Evolutionary conservation across 2,888 invertebrate genomes (phyloP), one percentile per base, ranked within the genome.

Genomic region (Drosophila parthenogenetica): DNA sequence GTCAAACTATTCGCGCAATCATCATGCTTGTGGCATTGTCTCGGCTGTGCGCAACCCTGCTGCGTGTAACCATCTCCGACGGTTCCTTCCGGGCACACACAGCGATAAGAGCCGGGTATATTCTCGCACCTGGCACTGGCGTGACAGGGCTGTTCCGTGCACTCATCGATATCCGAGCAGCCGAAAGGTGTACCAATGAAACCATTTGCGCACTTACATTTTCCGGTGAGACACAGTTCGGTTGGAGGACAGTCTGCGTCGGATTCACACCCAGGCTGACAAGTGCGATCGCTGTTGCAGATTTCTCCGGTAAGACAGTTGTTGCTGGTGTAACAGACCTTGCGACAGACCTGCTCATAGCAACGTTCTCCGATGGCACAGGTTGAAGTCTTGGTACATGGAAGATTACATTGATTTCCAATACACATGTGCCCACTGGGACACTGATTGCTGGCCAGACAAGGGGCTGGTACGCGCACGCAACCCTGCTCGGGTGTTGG

Each of bases 291-390:
- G 69, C 95, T 94, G 74, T 95, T 94, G 82, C 98, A 98, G 65
- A 98, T 95, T 93, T 98, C 98, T 51, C 98, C 98, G 2, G 96
- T 96, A 81, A 97, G 93, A 87, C 98, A 98, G 89, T 98, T 98
- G 87, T 96, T 97, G 90, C 97, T 97, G 10, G 96, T 95, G 89
- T 97, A 97, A 90, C 98, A 98, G 37, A 97, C 95, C 93, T 97
- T 97, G 17, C 95, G 94, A 87, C 97, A 98, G 73, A 95, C 94
- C 75, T 94, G 95, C 80, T 96, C 95, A 67, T 94, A 94, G 88
- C 98, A 98, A 69, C 96, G 94, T 92, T 98, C 98, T 13, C 97
- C 97, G 43, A 95, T 94, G 0, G 97, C 97, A 90, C 97, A 98
- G 19, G 94, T 93, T 0, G 93, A 93, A 69, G 95, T 95, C 70